These are phyloP conservation scores for Megaceryle torquata DNA, from an alignment of 2,113 vertebrate genomes.

Conservation along the genomic window DNA sequence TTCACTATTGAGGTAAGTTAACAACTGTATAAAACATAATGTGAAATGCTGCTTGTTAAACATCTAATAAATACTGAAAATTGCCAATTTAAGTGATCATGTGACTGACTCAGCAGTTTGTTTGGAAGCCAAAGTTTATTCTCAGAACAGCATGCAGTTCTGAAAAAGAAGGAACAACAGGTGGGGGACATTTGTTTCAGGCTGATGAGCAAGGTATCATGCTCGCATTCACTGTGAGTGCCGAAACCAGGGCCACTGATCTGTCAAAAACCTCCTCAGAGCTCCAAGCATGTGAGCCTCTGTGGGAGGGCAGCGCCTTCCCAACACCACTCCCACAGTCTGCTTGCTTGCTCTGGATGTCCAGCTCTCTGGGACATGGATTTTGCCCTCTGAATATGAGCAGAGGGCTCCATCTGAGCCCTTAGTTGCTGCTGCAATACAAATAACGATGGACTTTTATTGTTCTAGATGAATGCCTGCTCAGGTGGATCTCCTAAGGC, in stretches of 20 bases:
- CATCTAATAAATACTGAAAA: background rate
- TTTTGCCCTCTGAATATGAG: background rate
- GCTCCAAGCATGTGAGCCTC: background rate
- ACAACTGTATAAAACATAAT: background rate
- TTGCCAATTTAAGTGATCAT: background rate
- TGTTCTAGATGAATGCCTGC: background rate
- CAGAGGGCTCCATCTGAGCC: background rate
- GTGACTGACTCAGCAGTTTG: background rate
- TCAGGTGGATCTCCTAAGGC: background rate
- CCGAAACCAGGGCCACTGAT: background rate
- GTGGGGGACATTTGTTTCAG: background rate
- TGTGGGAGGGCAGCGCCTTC: background rate
- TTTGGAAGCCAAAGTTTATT: background rate
- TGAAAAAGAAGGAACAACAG: background rate
- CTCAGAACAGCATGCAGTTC: background rate
- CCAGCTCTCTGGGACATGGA: accelerated
- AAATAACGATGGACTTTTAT: background rate
- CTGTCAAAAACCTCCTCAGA: background rate
- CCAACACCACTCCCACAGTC: background rate
- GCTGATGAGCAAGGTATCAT: background rate
- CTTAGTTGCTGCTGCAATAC: background rate
- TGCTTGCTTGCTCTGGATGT: background rate
- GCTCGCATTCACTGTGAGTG: background rate
- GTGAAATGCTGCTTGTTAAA: background rate
- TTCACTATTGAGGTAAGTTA: background rate